phyloP scores from a whole-genome alignment of 2,888 invertebrate species.

The Torymus tubicola region DNA sequence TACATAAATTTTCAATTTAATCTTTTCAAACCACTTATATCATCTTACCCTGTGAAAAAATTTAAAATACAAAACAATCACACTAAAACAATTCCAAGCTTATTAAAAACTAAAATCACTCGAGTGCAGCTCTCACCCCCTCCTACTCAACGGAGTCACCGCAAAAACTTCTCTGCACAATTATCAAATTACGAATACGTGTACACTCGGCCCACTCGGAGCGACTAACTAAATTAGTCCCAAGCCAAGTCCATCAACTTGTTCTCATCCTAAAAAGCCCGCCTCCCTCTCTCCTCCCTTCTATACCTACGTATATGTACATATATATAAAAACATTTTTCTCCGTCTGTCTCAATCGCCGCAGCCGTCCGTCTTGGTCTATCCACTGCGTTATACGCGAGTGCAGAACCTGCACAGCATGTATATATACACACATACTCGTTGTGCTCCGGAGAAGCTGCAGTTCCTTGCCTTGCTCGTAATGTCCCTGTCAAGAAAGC shows the following conservation, averaged over 20 bases:
- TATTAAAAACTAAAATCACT: too few relatives aligned
- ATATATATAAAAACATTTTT: constrained; percentile 14
- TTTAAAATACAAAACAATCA: too few relatives aligned
- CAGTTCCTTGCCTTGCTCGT: constrained; percentile 59
- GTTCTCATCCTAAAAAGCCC: constrained; percentile 23
- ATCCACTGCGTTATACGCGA: constrained; percentile 26
- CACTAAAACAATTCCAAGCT: too few relatives aligned
- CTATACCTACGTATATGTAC: constrained; percentile 29
- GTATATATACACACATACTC: background rate
- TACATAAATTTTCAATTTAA: too few relatives aligned
- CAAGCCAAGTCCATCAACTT: constrained; percentile 29
- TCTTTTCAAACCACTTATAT: too few relatives aligned
- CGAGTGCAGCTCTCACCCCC: constrained; percentile 8
- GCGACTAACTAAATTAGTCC: constrained; percentile 29
- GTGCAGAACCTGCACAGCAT: background rate
- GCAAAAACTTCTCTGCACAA: constrained; percentile 15
- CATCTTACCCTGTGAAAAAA: too few relatives aligned
- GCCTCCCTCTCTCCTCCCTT: background rate
- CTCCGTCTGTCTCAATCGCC: constrained; percentile 36
- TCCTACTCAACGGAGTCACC: background rate
- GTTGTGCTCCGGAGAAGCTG: background rate
- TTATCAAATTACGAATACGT: constrained; percentile 23
- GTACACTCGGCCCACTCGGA: background rate
- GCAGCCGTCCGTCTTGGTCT: constrained; percentile 39
- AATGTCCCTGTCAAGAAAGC: constrained; percentile 74